A percentile compares a stretch with the other conserved stretches of the same genome.
Evolutionary conservation across 2,888 invertebrate genomes (phyloP).

Genomic region (Epirrhoe tristata): DNA sequence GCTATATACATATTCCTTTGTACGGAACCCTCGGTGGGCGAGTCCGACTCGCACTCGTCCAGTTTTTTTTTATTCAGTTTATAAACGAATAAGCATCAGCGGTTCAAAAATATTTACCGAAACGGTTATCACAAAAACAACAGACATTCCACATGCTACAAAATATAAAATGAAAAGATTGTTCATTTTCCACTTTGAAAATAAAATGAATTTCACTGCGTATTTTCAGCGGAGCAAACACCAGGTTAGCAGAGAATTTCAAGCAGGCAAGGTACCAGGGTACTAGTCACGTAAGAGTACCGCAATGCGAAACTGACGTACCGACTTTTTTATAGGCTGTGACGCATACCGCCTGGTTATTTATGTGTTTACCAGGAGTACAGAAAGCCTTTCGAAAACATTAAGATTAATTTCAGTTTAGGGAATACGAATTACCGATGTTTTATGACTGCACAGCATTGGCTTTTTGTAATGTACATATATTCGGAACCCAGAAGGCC

Average conservation of each 20-base stretch:
- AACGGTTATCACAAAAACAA: slow-evolving; percentile 20
- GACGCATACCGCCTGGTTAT: slow-evolving; percentile 25
- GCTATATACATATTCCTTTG: too few relatives aligned
- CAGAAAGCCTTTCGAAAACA: slow-evolving; percentile 11
- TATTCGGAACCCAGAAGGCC: too few relatives aligned
- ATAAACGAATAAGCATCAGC: background rate
- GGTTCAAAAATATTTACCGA: slow-evolving; percentile 12
- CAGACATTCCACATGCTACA: slow-evolving; percentile 8
- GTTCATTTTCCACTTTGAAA: slow-evolving; percentile 23
- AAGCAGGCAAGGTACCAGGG: slow-evolving; percentile 49
- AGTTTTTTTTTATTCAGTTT: too few relatives aligned
- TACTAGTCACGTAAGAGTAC: slow-evolving; percentile 73
- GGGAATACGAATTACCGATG: background rate
- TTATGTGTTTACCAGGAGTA: slow-evolving; percentile 22
- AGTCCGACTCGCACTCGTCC: too few relatives aligned
- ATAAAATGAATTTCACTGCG: slow-evolving; percentile 27
- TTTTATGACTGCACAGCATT: background rate
- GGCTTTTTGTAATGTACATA: background rate
- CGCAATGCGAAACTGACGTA: slow-evolving; percentile 66
- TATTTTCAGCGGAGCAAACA: slow-evolving; percentile 37
- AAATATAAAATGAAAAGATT: slow-evolving; percentile 25
- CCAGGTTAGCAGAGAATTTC: slow-evolving; percentile 38
- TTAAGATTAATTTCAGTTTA: slow-evolving; percentile 6
- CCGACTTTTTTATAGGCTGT: slow-evolving; percentile 24
- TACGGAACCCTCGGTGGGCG: too few relatives aligned